phyloP scores from a whole-genome alignment of 2,797 vertebrate species.

The Choloepus didactylus region DNA sequence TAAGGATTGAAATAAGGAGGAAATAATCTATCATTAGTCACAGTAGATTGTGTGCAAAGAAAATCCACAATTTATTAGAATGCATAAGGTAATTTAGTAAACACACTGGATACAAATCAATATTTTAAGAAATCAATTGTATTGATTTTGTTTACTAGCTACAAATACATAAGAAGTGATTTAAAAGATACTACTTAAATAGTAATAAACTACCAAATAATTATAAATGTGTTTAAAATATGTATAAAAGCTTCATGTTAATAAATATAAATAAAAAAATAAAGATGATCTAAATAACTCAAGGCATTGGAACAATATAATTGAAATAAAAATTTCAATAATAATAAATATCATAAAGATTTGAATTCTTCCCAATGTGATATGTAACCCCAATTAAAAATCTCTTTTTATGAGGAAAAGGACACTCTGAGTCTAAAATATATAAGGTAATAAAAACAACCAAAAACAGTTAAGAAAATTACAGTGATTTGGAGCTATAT shows the following conservation, averaged over 20 bases:
- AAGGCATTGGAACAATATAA: background rate
- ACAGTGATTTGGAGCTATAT: too few species aligned
- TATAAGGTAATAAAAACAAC: background rate
- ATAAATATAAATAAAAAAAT: background rate
- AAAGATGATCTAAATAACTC: background rate
- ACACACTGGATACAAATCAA: background rate
- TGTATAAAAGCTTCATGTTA: background rate
- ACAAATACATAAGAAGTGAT: background rate
- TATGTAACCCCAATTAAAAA: background rate
- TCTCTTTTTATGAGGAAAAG: background rate
- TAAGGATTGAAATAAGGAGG: background rate
- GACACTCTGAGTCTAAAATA: background rate
- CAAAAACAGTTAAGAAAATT: background rate
- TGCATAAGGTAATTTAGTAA: background rate
- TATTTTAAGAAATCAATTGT: background rate
- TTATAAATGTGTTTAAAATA: background rate
- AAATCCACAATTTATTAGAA: background rate
- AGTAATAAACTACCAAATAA: background rate
- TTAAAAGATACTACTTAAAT: background rate
- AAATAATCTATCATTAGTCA: background rate
- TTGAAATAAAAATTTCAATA: too few species aligned
- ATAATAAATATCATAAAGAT: background rate
- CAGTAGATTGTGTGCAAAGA: background rate
- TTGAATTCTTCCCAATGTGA: background rate
- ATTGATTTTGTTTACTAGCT: background rate